Conservation (phyloP, 2,888 invertebrate genomes). For the Drosophila picticornis region DNA sequence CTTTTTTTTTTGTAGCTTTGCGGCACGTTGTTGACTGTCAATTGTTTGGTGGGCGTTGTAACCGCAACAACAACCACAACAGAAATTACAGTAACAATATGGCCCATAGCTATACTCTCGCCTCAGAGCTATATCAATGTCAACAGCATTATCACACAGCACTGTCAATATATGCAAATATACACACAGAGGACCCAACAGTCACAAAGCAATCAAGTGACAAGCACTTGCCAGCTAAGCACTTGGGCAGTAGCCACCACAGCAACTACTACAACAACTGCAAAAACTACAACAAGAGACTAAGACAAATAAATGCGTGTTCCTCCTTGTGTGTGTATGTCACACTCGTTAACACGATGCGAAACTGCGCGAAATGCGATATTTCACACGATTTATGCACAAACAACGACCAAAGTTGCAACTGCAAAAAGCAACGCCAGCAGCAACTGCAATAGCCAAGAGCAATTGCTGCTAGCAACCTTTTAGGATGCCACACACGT, state of each 20-base stretch:
- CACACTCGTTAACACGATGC: slow-evolving; percentile 82
- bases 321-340: slow-evolving; percentile 68
- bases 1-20: slow-evolving; percentile 45
- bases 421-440: slow-evolving; percentile 61
- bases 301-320: slow-evolving; percentile 78
- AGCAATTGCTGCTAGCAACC: slow-evolving; percentile 41
- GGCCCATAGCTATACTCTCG: slow-evolving; percentile 54
- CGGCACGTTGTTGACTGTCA: slow-evolving; percentile 78
- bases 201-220: slow-evolving; percentile 56
- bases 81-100: slow-evolving; percentile 40
- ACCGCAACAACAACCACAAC: slow-evolving; percentile 41
- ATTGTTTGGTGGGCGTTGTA: slow-evolving; percentile 78
- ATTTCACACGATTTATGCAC: slow-evolving; percentile 85
- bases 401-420: slow-evolving; percentile 78
- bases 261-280: slow-evolving; percentile 33
- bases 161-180: slow-evolving; percentile 83
- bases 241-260: slow-evolving; percentile 54
- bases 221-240: slow-evolving; percentile 59
- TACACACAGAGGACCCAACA: slow-evolving; percentile 39
- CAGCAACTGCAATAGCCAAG: slow-evolving; percentile 48
- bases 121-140: slow-evolving; percentile 76
- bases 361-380: slow-evolving; percentile 85
- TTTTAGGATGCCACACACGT: slow-evolving; percentile 66
- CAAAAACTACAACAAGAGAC: slow-evolving; percentile 49
- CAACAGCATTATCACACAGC: slow-evolving; percentile 81